phyloP scores from a whole-genome alignment of 2,113 vertebrate species.

The Mungos mungo region DNA sequence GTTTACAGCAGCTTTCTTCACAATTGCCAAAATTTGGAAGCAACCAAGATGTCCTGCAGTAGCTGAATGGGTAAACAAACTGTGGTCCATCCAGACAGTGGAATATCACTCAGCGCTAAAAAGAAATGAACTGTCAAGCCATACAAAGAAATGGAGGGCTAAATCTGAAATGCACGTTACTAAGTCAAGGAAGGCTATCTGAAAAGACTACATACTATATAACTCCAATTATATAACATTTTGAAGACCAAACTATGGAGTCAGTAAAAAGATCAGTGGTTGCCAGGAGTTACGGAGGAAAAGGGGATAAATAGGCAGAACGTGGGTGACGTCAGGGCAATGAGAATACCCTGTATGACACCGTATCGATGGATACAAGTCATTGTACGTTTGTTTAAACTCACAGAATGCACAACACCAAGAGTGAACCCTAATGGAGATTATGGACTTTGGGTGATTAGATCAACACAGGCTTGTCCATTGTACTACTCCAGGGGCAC shows the following conservation, averaged over 20 bases:
- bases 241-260: not conserved
- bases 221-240: not conserved
- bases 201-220: not conserved
- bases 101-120: not conserved
- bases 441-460: not conserved
- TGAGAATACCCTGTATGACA: not conserved
- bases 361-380: not conserved
- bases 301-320: not conserved
- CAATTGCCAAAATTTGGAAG: not conserved
- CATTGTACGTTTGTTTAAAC: not conserved
- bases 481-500: too few species aligned
- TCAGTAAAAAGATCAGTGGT: not conserved
- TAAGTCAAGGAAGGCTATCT: not conserved
- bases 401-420: not conserved
- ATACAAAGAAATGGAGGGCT: not conserved
- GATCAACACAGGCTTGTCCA: too few species aligned
- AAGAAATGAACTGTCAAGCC: conserved; percentile 12
- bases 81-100: not conserved
- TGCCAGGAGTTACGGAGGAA: not conserved
- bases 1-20: not conserved
- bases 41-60: not conserved
- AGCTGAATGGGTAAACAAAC: not conserved
- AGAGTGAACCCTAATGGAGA: not conserved
- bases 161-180: not conserved
- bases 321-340: not conserved